Conservation (phyloP, 2,113 vertebrate species). For the Paralichthys olivaceus region DNA sequence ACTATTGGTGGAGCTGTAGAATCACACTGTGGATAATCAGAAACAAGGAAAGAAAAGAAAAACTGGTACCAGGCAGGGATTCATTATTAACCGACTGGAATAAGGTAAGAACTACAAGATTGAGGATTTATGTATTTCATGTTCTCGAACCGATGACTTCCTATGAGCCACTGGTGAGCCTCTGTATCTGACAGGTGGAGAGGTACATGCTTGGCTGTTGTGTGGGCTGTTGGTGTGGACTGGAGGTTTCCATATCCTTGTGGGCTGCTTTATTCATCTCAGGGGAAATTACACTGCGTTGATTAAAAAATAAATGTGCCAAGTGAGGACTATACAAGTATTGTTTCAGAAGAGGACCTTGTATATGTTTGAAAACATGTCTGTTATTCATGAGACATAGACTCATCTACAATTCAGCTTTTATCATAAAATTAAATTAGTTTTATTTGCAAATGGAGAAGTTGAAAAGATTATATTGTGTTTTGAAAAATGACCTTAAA, state of each 20-base stretch:
- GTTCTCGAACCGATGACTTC: background rate
- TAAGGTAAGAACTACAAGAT: constrained; percentile 61
- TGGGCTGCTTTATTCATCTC: constrained; percentile 54
- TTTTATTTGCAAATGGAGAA: background rate
- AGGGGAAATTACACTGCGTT: constrained; percentile 75
- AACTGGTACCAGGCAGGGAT: constrained; percentile 11
- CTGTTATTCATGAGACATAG: background rate
- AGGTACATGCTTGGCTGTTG: constrained; percentile 17
- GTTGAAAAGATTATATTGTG: background rate
- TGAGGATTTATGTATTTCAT: constrained; percentile 24
- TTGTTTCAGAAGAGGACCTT: constrained; percentile 13
- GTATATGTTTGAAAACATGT: background rate
- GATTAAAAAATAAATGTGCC: constrained; percentile 52
- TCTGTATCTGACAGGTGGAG: constrained; percentile 11
- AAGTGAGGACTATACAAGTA: constrained; percentile 43
- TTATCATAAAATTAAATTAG: constrained; percentile 6
- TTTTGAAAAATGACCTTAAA: background rate
- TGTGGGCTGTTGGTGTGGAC: constrained; percentile 51
- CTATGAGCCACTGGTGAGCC: constrained; percentile 10
- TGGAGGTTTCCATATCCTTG: constrained; percentile 30
- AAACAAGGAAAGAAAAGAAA: constrained; percentile 4
- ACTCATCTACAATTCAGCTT: background rate
- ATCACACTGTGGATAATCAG: constrained; percentile 32
- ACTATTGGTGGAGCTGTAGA: constrained; percentile 61
- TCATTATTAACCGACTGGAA: constrained; percentile 17